Evolutionary conservation across 2,113 vertebrate species (phyloP), one percentile per base, ranked within the genome.

Genomic region (Haemorhous mexicanus): DNA sequence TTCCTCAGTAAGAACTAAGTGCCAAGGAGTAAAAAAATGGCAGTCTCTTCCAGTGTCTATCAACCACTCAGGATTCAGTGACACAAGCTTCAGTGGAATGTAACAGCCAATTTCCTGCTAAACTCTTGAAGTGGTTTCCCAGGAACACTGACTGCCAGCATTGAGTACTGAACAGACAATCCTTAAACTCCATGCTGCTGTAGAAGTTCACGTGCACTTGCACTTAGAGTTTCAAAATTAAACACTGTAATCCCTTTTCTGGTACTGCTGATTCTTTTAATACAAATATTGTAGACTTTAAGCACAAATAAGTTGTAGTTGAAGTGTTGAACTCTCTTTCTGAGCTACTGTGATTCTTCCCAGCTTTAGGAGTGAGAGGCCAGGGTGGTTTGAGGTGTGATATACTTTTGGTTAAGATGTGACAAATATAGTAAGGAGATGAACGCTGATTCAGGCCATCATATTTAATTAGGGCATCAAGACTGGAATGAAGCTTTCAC

Each of bases 391-490:
- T 87, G 32, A 81, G 26, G 41, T 49, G 18, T 85, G 35, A 81
- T 49, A 75, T 3, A 37, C 55, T 63, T 93, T 94, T 90, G 37
- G 72, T 70, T 56, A 78, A 39, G 62, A 67, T 81, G 49, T 91
- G 82, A 90, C 81, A 91, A 89, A 93, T 66, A 72, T 20, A 85
- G 53, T 56, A 94, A 95, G 68, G 32, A 92, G 58, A 47, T 84
- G 53, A 82, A 91, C 58, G 85, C 22, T 97, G 94, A 97, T 96
- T 96, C 43, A 84, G 74, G 49, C 47, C 89, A 64, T 94, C 77
- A 80, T 43, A 74, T 95, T 90, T 97, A 96, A 96, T 97, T 94
- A 97, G 66, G 59, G 37, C 49, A 90, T 89, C 37, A 73, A 78
- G 61, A 63, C 83, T 84, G 63, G 56, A 78, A 92, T 87, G 50